A percentile compares a stretch with the other conserved stretches of the same genome.
Conservation (phyloP, 2,113 vertebrate genomes). For the Lepidothrix coronata region DNA sequence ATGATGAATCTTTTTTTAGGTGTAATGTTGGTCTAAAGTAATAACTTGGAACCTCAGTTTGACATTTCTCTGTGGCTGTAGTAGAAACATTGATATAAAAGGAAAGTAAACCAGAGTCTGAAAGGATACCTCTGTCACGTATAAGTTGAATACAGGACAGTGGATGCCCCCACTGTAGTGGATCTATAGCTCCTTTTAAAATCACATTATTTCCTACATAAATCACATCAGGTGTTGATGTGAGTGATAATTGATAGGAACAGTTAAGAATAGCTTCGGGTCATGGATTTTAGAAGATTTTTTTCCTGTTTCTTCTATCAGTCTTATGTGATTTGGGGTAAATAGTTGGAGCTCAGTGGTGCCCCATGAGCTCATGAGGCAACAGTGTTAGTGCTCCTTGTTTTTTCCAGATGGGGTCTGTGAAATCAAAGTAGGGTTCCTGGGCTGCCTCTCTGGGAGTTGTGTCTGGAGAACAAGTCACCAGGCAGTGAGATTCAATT, state of each 20-base stretch:
- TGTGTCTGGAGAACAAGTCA: background rate
- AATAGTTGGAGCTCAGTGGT: background rate
- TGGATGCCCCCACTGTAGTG: background rate
- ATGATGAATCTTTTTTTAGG: background rate
- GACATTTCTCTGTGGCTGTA: background rate
- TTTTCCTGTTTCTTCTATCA: background rate
- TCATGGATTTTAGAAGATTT: background rate
- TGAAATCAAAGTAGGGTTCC: background rate
- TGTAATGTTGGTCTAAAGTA: background rate
- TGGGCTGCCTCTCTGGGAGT: background rate
- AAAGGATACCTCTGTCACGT: background rate
- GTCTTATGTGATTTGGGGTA: background rate
- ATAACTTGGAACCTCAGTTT: background rate
- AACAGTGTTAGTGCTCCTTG: background rate
- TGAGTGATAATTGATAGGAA: background rate
- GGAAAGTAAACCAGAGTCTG: background rate
- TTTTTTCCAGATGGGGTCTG: background rate
- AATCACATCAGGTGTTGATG: background rate
- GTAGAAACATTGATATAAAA: background rate
- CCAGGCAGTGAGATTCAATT: background rate
- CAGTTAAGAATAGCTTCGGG: background rate
- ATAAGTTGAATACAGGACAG: background rate
- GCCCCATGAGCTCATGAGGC: fast-evolving
- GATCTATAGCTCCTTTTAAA: background rate
- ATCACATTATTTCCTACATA: background rate